Conservation (phyloP, 35 echinoderm and acorn worm genomes). For the Apostichopus californicus region DNA sequence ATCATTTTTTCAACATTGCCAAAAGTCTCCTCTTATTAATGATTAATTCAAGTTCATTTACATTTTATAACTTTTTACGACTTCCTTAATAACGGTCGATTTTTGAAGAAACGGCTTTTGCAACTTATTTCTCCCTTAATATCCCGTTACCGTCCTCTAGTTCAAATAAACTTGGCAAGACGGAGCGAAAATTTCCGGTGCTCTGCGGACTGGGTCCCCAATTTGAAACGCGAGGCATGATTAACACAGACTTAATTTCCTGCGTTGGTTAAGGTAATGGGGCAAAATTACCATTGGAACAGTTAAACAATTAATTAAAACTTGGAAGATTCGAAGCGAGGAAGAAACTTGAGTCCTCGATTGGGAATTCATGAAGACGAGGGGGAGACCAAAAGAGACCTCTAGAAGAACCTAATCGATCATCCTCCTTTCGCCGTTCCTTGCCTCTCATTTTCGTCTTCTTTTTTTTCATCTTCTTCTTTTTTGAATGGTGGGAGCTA, state of each 20-base stretch:
- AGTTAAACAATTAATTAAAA: slow-evolving; percentile 65
- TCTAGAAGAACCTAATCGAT: slow-evolving; percentile 4
- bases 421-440: neutral
- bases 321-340: slow-evolving; percentile 5
- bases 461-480: neutral
- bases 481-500: slow-evolving; percentile 10
- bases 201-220: slow-evolving; percentile 19
- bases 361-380: slow-evolving; percentile 24
- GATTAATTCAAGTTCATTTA: slow-evolving; percentile 59
- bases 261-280: slow-evolving; percentile 53
- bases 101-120: neutral
- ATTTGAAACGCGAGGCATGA: slow-evolving; percentile 59
- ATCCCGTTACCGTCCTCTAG: slow-evolving; percentile 47
- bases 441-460: neutral
- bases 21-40: slow-evolving; percentile 12
- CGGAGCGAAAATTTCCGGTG: slow-evolving; percentile 61
- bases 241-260: slow-evolving; percentile 47
- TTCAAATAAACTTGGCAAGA: slow-evolving; percentile 55
- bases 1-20: neutral
- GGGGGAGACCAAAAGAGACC: neutral
- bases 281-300: slow-evolving; percentile 49
- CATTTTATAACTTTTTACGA: slow-evolving; percentile 61
- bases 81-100: slow-evolving; percentile 54
- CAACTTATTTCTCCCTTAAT: slow-evolving; percentile 55
- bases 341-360: slow-evolving; percentile 32